phyloP scores from a whole-genome alignment of 2,888 invertebrate species.

The Belgica antarctica region DNA sequence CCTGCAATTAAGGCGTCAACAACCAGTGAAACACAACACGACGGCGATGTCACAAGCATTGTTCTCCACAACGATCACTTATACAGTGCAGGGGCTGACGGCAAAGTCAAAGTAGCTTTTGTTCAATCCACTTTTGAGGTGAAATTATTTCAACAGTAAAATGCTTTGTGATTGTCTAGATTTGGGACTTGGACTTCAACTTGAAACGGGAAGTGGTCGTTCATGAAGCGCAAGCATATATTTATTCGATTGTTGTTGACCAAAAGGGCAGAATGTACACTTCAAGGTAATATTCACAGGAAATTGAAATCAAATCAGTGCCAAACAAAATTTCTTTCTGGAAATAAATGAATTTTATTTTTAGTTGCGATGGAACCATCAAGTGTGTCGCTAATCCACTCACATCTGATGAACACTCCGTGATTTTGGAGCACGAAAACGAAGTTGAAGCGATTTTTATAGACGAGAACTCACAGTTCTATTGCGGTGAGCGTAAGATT shows the following conservation, averaged over 20 bases:
- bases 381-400: slow-evolving; percentile 52
- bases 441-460: slow-evolving; percentile 52
- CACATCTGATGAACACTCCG: slow-evolving; percentile 47
- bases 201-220: slow-evolving; percentile 50
- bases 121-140: neutral
- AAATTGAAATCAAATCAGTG: neutral
- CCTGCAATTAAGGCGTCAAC: no score
- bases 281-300: slow-evolving; percentile 46
- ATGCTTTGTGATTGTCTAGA: slow-evolving; percentile 47
- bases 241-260: slow-evolving; percentile 52
- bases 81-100: slow-evolving; percentile 55
- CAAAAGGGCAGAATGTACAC: slow-evolving; percentile 53
- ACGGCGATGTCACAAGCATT: slow-evolving; percentile 53
- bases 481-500: no score
- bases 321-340: slow-evolving; percentile 3
- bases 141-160: slow-evolving; percentile 14
- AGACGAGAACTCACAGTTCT: slow-evolving; percentile 49
- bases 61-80: slow-evolving; percentile 50
- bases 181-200: slow-evolving; percentile 53
- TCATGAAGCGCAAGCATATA: slow-evolving; percentile 52
- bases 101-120: slow-evolving; percentile 53
- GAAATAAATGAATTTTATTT: slow-evolving; percentile 10
- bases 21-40: no score
- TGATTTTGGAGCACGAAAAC: slow-evolving; percentile 51
- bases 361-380: slow-evolving; percentile 53